phyloP scores from a whole-genome alignment of 2,113 vertebrate genomes.

The Eretmodus cyanostictus region DNA sequence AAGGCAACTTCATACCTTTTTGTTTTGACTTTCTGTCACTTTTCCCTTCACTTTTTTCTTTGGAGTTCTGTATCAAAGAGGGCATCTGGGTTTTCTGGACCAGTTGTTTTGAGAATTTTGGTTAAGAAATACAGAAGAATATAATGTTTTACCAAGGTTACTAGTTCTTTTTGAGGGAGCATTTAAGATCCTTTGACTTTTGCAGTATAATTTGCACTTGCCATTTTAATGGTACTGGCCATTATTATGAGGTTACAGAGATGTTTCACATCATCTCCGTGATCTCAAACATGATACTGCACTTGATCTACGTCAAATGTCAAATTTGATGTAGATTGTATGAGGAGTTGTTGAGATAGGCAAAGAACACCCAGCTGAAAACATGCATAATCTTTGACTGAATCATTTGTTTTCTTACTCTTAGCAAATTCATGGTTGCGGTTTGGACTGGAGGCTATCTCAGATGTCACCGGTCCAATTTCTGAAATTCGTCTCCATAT shows the following conservation, averaged over 20 bases:
- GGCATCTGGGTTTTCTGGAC: background rate
- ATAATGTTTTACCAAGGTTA: background rate
- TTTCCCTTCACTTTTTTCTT: background rate
- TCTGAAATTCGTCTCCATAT: background rate
- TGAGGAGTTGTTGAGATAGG: background rate
- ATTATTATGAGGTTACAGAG: background rate
- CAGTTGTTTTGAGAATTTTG: background rate
- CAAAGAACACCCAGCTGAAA: background rate
- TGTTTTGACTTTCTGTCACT: background rate
- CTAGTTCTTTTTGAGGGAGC: background rate
- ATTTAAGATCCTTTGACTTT: background rate
- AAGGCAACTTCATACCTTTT: background rate
- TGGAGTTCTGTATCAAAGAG: background rate
- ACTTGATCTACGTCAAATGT: background rate
- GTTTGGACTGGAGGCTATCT: background rate
- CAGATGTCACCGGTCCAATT: background rate
- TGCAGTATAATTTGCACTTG: background rate
- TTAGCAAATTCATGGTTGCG: background rate
- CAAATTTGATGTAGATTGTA: background rate
- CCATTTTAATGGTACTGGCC: background rate
- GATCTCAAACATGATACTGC: background rate
- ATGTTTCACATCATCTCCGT: background rate
- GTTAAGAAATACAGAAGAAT: background rate
- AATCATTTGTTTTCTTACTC: background rate
- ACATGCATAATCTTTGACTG: background rate